Percentiles rank a stretch among this genome's conserved stretches.
Conservation (phyloP, 2,888 invertebrate genomes). For the Rhopalosiphum nymphaeae region DNA sequence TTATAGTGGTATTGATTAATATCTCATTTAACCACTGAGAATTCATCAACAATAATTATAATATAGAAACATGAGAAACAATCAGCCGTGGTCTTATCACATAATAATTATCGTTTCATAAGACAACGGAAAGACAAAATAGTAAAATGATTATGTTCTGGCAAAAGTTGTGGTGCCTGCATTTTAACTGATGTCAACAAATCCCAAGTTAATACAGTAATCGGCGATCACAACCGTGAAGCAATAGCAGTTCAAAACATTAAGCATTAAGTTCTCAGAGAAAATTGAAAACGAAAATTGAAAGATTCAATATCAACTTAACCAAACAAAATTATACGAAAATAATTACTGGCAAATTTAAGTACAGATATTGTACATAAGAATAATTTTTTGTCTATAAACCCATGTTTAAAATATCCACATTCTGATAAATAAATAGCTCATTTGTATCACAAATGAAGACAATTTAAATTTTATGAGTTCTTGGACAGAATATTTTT, state of each 20-base stretch:
- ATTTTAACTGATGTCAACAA: no score
- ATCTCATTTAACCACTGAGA: no score
- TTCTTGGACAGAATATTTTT: background rate
- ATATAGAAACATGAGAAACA: no score
- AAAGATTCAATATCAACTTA: background rate
- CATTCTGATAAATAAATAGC: background rate
- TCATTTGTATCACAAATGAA: background rate
- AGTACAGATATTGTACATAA: background rate
- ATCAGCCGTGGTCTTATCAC: no score
- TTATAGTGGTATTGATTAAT: no score
- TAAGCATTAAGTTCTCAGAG: background rate
- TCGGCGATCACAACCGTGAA: no score
- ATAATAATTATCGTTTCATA: no score
- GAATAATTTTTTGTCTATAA: background rate
- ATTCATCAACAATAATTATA: no score
- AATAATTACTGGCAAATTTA: background rate
- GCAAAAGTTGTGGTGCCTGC: no score
- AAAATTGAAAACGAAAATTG: background rate
- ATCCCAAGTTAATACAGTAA: no score
- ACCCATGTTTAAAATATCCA: background rate
- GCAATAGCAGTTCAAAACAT: background rate
- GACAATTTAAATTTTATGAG: background rate
- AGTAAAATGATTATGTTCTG: no score
- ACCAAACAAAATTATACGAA: constrained; percentile 7
- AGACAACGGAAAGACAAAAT: no score